Evolutionary conservation across 2,113 vertebrate species (phyloP), one percentile per base, ranked within the genome.

Genomic region (Amphiprion ocellaris): DNA sequence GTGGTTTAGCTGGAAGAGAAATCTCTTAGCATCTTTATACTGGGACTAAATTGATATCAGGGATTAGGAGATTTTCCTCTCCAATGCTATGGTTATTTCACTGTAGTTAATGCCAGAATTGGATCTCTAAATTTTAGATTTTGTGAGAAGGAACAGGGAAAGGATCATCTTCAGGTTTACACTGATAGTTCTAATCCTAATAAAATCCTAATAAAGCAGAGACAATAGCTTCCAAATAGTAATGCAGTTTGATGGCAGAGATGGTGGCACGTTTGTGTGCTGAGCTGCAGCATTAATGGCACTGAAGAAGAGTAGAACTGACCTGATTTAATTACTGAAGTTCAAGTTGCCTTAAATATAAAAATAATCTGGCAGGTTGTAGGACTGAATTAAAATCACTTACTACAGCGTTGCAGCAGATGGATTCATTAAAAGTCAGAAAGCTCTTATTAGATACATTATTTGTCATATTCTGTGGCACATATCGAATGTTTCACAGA

Each of bases 1-100:
- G 28, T 5, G 28, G 3, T 30, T 77, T 59, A 46, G 14, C 4
- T 46, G 17, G 10, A 53, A 28, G 33, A 33, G 33, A 33, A 33
- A 33, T 6, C 7, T 33, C 33, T 33, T 6, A 33, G 33, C 33
- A 8, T 33, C 33, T 33, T 33, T 33, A 33, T 8, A 8, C 33
- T 33, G 14, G 11, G 17, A 52, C 10, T 39, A 39, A 53, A 83
- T 65, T 77, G 64, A 56, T 39, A 55, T 52, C n/a, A 61, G 37
- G 81, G 77, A 83, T 86, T 74, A 79, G 58, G 21, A 62, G 49
- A 72, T 74, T 78, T 60, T 30, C 17, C 55, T 69, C n/a, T 69
- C 19, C n/a, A 47, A 17, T 7, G 23, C 5, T 66, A 5, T 23
- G 41, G 28, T 55, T 52, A 23, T 79, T 77, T 68, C 19, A 41